A percentile compares a stretch with the other conserved stretches of the same genome.
Conservation (phyloP, 2,888 invertebrate species). For the Pherbina coryleti region DNA sequence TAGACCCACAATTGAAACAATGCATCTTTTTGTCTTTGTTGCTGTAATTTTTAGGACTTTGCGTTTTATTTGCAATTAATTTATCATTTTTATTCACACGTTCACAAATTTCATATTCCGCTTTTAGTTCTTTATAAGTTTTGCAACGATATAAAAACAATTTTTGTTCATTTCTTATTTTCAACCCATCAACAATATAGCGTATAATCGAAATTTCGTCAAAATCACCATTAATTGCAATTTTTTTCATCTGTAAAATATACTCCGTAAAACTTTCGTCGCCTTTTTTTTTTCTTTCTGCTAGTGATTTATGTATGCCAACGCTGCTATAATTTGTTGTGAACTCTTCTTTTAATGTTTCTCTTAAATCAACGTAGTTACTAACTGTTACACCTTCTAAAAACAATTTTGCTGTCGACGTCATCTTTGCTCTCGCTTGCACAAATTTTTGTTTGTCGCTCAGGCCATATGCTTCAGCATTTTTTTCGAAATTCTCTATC, state of each 20-base stretch:
- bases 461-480: slow-evolving; percentile 15
- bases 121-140: slow-evolving; percentile 23
- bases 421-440: slow-evolving; percentile 34
- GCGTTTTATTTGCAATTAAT: slow-evolving; percentile 20
- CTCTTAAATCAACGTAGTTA: slow-evolving; percentile 9
- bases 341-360: background rate
- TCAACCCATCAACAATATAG: slow-evolving; percentile 36
- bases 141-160: slow-evolving; percentile 28
- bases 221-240: slow-evolving; percentile 25
- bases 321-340: background rate
- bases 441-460: slow-evolving; percentile 30
- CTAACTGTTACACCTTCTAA: slow-evolving; percentile 22
- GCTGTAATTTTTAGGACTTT: background rate
- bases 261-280: slow-evolving; percentile 39
- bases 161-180: slow-evolving; percentile 33
- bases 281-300: slow-evolving; percentile 28
- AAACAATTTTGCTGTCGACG: slow-evolving; percentile 27
- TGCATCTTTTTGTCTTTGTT: background rate
- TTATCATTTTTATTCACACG: background rate
- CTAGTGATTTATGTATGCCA: slow-evolving; percentile 32
- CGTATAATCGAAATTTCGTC: slow-evolving; percentile 35
- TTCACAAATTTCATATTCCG: slow-evolving; percentile 5
- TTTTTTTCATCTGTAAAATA: slow-evolving; percentile 36
- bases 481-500: slow-evolving; percentile 3
- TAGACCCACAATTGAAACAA: slow-evolving; percentile 45